Conservation (phyloP, 2,888 invertebrate species). For the Sipunculus nudus region DNA sequence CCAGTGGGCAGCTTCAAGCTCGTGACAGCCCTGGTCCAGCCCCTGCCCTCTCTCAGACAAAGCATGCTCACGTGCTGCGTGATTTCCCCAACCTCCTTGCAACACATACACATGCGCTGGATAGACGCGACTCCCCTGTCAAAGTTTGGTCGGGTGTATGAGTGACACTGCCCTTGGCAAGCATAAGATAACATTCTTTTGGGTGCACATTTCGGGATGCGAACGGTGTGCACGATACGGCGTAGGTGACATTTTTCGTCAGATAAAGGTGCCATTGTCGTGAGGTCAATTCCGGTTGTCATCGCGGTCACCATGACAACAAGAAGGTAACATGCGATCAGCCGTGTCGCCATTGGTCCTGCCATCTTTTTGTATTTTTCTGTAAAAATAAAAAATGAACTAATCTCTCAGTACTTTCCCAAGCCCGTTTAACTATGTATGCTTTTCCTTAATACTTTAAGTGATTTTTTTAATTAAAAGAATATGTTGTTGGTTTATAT, state of each 20-base stretch:
- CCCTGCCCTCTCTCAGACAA: conserved; percentile 87
- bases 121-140: conserved; percentile 97
- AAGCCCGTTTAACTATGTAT: no score
- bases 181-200: conserved; percentile 94
- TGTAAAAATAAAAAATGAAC: no score
- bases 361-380: no score
- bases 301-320: no score
- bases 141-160: conserved; percentile 79
- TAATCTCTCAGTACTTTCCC: no score
- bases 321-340: no score
- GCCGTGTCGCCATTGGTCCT: no score
- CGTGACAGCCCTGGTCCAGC: conserved; percentile 51
- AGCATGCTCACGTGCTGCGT: conserved; percentile 88
- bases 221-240: conserved; percentile 89
- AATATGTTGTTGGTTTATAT: no score
- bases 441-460: no score
- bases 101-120: conserved; percentile 94
- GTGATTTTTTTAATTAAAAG: no score
- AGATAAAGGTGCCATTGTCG: background rate
- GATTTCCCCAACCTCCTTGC: conserved; percentile 91
- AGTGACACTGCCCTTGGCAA: conserved; percentile 88
- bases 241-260: conserved; percentile 87
- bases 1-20: conserved; percentile 78
- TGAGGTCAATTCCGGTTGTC: background rate
- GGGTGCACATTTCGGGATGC: conserved; percentile 90